A percentile compares a stretch with the other conserved stretches of the same genome.
Conservation (phyloP, 2,888 invertebrate species). For the Eristalis intricaria region DNA sequence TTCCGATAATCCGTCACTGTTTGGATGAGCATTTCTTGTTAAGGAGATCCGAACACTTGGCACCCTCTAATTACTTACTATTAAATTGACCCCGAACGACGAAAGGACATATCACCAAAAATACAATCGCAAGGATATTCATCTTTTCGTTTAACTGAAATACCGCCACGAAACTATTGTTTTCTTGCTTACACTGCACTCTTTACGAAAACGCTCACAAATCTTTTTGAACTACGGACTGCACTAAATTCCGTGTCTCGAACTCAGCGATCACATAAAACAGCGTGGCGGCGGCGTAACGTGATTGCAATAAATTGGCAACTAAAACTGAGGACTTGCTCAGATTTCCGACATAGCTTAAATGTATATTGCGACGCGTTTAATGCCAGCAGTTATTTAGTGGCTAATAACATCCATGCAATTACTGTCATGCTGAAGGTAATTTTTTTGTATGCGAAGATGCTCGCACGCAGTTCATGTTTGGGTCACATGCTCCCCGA, state of each 20-base stretch:
- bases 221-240: neutral
- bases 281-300: slow-evolving; percentile 5
- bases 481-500: slow-evolving; percentile 21
- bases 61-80: slow-evolving; percentile 39
- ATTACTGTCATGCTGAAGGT: slow-evolving; percentile 29
- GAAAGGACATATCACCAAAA: slow-evolving; percentile 11
- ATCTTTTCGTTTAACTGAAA: slow-evolving; percentile 7
- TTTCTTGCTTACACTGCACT: neutral
- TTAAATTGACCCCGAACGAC: slow-evolving; percentile 35
- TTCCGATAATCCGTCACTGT: slow-evolving; percentile 79
- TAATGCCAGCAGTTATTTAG: slow-evolving; percentile 12
- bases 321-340: slow-evolving; percentile 17
- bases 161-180: too few species aligned
- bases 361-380: neutral
- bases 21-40: neutral
- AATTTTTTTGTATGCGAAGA: neutral
- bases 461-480: slow-evolving; percentile 31
- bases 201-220: neutral
- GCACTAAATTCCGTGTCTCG: neutral
- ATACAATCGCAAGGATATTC: neutral
- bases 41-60: neutral
- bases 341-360: neutral
- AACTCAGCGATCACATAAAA: neutral
- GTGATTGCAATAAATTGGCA: slow-evolving; percentile 3
- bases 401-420: neutral